These are phyloP conservation scores for Lymantria dispar DNA, from an alignment of 2,888 invertebrate genomes.

Conservation along the genomic window DNA sequence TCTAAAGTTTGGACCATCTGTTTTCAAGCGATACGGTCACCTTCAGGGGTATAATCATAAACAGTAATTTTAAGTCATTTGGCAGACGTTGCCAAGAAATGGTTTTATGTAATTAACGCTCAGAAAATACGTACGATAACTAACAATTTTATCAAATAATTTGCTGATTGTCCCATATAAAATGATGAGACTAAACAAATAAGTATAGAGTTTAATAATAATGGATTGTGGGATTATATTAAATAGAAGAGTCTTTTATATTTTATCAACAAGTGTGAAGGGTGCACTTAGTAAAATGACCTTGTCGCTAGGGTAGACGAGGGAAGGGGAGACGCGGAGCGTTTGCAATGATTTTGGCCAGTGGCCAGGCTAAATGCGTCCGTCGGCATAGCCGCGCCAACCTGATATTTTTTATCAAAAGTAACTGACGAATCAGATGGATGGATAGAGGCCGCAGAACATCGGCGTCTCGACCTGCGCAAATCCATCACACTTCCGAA, in stretches of 20 bases:
- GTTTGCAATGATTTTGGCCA: slow-evolving; percentile 70
- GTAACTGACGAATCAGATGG: slow-evolving; percentile 68
- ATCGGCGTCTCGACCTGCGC: slow-evolving; percentile 64
- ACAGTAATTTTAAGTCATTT: slow-evolving; percentile 15
- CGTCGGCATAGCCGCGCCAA: slow-evolving; percentile 68
- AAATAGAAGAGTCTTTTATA: background rate
- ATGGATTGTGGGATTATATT: too few species aligned
- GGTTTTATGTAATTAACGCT: background rate
- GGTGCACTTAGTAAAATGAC: slow-evolving; percentile 57
- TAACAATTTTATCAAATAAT: background rate
- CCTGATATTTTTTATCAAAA: slow-evolving; percentile 79
- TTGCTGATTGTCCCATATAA: background rate
- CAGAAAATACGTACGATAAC: background rate
- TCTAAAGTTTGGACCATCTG: slow-evolving; percentile 41
- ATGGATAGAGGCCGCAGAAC: slow-evolving; percentile 62
- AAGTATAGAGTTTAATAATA: too few species aligned
- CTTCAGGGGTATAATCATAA: slow-evolving; percentile 29
- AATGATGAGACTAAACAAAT: too few species aligned
- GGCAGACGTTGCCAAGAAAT: slow-evolving; percentile 1
- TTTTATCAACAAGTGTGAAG: slow-evolving; percentile 22
- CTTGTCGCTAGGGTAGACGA: slow-evolving; percentile 63
- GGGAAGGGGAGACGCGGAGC: slow-evolving; percentile 53
- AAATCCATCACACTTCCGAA: slow-evolving; percentile 71
- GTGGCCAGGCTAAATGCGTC: slow-evolving; percentile 75
- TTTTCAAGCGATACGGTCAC: slow-evolving; percentile 28